Evolutionary conservation across 2,888 invertebrate species (phyloP), one percentile per base, ranked within the genome.

Genomic region (Ochlodes sylvanus): DNA sequence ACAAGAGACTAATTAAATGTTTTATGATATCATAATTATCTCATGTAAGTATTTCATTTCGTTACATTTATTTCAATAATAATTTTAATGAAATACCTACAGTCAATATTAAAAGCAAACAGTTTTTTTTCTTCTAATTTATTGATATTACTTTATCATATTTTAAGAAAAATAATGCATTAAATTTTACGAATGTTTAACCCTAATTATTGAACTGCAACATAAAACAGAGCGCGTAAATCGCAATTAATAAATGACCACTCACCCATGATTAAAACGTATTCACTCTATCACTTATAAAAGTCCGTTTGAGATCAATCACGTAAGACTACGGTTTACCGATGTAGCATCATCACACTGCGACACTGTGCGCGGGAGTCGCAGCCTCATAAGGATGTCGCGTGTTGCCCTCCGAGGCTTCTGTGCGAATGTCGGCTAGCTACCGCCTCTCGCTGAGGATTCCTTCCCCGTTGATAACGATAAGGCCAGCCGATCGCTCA

Each of bases 391-490:
- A 86, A 88, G 87, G 88, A 85, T 87, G 79, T 81, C 91, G 90
- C 92, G 91, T 88, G 89, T 76, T 85, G 87, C 87, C 88, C 84
- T 79, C 88, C 78, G 80, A 89, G 89, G 92, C 92, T 90, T 88
- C 88, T 85, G 87, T 88, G 90, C 92, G 91, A 93, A 92, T 93
- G 92, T 82, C 83, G 82, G 74, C 76, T 73, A 73, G 79, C 80
- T 81, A 82, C 82, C 86, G 83, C 78, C 82, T 73, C 77, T 79
- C 80, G 78, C 81, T 76, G 83, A 91, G 84, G 91, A 91, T 86
- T 88, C 88, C 89, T 91, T 86, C 86, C 86, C 85, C 81, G 79
- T 80, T 86, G 92, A 92, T 92, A 91, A 87, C 87, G 90, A 89
- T 91, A 90, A 90, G 87, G 85, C 80, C 85, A 87, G 85, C 80